Evolutionary conservation across 2,888 invertebrate species (phyloP), one percentile per base, ranked within the genome.

Genomic region (Calephelis perditalis): DNA sequence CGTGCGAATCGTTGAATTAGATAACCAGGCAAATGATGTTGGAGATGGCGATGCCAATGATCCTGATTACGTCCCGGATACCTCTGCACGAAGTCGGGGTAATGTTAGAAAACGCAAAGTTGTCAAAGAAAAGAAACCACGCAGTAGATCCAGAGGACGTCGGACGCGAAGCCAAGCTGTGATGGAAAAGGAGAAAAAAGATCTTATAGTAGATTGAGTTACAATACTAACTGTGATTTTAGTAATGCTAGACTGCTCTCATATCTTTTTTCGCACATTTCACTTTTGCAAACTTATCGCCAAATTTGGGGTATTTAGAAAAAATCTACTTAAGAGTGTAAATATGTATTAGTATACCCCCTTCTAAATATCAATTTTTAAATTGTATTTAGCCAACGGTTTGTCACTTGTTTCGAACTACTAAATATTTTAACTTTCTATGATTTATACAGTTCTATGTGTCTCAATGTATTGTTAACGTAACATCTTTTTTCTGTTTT

Each of bases 111-210:
- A 88, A 71, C 84, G 86, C 61, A 87, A 83, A 71, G 76, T 72
- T 46, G 74, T 65, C 8, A 86, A 83, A 70, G 70, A 73, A 35
- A 74, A 76, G 58, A 73, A 79, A 62, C 73, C 87, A 9, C 77
- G 90, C 3, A 90, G 90, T 71, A 81, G 75, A 61, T 89, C 90
- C 35, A 72, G 85, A 59, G 87, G 88, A 1, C 83, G 90, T 11
- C 81, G 81, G 61, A 90, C 90, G 1, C 78, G 90, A 63, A 90
- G 88, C 66, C 87, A 88, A 67, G 71, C 86, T 5, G 82, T 82
- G 46, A 63, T 74, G 45, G 79, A 81, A 15, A 80, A 76, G 62
- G 77, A 77, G 15, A 78, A 70, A 63, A 63, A 68, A 15, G 81
- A 81, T 73, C 67, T 87, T 56, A 62, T 71, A 63, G 82, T 85